These are phyloP conservation scores for Molossus alvarezi DNA, from an alignment of 2,797 vertebrate species.

Conservation along the genomic window DNA sequence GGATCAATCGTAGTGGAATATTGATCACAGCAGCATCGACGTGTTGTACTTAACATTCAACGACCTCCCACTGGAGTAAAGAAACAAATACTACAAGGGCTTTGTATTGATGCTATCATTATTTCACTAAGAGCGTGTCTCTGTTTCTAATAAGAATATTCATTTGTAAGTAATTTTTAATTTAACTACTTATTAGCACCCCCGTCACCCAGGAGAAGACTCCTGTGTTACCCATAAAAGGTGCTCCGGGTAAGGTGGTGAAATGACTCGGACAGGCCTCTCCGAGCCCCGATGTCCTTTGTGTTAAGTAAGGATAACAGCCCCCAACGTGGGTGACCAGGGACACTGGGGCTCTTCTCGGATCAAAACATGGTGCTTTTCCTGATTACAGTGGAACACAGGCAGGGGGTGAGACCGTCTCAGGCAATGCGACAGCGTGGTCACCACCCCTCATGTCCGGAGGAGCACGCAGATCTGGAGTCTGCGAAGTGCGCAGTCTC, in stretches of 20 bases:
- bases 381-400: background rate
- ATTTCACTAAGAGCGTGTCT: background rate
- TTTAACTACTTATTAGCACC: background rate
- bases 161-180: background rate
- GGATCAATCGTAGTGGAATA: background rate
- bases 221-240: background rate
- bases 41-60: background rate
- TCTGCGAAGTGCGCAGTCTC: background rate
- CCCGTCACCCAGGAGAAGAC: background rate
- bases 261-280: background rate
- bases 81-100: background rate
- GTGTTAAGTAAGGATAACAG: background rate
- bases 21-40: background rate
- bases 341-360: background rate
- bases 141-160: slow-evolving; percentile 5
- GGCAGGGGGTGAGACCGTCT: background rate
- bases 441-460: background rate
- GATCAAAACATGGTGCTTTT: background rate
- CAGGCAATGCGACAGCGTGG: background rate
- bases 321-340: background rate
- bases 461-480: background rate
- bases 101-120: background rate
- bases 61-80: background rate
- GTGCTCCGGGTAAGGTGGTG: background rate
- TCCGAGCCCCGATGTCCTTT: background rate